Evolutionary conservation across 2,797 vertebrate genomes (phyloP), one percentile per base, ranked within the genome.

Genomic region (Pyrocephalus nanus): DNA sequence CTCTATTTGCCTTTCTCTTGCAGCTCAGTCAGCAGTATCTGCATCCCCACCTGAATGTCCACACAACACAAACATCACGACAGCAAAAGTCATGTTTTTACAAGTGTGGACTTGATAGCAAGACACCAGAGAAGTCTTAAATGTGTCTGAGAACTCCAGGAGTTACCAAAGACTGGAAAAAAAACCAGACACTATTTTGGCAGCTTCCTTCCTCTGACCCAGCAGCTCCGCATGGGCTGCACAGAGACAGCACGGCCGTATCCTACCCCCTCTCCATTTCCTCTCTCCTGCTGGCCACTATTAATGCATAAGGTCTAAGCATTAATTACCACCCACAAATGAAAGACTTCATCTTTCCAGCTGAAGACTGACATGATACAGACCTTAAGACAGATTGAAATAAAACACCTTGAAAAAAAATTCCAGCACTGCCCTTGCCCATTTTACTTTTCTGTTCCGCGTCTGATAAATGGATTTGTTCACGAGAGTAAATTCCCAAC

Each of bases 201-300:
- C 90, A 84, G 78, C 61, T 95, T 90, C 74, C 87, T 96, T 93
- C 93, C 86, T 92, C 62, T 65, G 70, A 29, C 34, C 77, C 9
- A 43, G 69, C 43, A 32, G 7, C 22, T 26, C 36, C 6, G 16
- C 21, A 3, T 1, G 53, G 78, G 72, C 67, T 40, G 57, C 25
- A 17, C 4, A 2, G 34, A 43, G 62, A 70, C 60, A 25, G 23
- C n/a, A 70, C 79, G 79, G 74, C 93, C 70, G n/a, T 7, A 74
- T 53, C 87, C 91, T 55, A 26, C 62, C 85, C 61, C 82, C 89
- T 91, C 93, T 77, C 82, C 0, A 22, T 47, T 94, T 93, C 95
- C 95, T 92, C 86, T 84, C 83, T 40, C 89, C 95, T 0, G 23
- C 89, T 83, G 85, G n/a, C 90, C 55, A 34, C 82, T 51, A 9